A percentile compares a stretch with the other conserved stretches of the same genome.
Conservation (phyloP, 1,140 invertebrate species). For the Bombus sibiricus region DNA sequence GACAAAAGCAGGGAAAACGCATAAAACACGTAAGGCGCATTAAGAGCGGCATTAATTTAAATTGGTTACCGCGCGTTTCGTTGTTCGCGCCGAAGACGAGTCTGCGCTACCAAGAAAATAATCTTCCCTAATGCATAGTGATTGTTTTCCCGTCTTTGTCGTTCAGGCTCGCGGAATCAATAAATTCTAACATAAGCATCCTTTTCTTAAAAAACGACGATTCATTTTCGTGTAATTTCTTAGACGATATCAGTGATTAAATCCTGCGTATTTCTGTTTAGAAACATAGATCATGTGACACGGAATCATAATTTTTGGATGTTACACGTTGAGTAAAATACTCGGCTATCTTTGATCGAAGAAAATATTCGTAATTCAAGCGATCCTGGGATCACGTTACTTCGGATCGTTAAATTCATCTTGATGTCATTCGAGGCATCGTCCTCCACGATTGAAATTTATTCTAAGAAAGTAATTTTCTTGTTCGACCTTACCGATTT, state of each 20-base stretch:
- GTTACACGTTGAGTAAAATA: background rate
- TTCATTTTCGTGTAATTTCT: background rate
- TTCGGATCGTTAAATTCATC: background rate
- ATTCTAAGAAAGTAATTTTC: background rate
- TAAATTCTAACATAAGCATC: background rate
- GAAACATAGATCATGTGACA: background rate
- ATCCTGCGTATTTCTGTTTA: background rate
- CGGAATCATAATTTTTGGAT: background rate
- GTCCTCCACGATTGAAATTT: background rate
- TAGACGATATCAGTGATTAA: background rate
- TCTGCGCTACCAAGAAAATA: background rate
- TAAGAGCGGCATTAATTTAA: slow-evolving; percentile 66
- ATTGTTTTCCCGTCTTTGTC: background rate
- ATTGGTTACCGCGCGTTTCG: slow-evolving; percentile 53
- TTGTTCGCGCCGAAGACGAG: background rate
- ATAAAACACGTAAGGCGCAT: slow-evolving; percentile 62
- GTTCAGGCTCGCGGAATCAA: background rate
- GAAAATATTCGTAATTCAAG: background rate
- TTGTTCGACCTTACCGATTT: background rate
- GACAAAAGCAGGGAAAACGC: slow-evolving; percentile 59
- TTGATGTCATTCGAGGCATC: background rate
- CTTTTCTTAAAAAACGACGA: background rate
- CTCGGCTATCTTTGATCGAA: background rate
- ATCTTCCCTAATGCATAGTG: background rate
- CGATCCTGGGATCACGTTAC: slow-evolving; percentile 10